Conservation (phyloP, 2,888 invertebrate genomes). For the Hypsopygia costalis region DNA sequence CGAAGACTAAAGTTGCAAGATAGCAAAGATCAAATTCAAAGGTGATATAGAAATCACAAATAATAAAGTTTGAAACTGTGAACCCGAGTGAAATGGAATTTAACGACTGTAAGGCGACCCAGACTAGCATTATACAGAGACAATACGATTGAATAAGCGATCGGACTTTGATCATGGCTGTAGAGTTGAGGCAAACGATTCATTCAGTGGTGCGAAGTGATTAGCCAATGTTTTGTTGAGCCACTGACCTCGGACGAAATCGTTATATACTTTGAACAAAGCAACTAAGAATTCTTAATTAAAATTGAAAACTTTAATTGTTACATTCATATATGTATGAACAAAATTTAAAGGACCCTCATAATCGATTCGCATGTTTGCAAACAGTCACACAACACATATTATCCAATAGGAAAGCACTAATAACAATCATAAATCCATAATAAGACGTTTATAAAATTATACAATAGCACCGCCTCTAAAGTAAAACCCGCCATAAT, state of each 20-base stretch:
- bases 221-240: slow-evolving; percentile 64
- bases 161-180: slow-evolving; percentile 21
- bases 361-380: too few species aligned
- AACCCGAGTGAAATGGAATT: too few species aligned
- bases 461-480: slow-evolving; percentile 22
- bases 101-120: too few species aligned
- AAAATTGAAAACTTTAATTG: slow-evolving; percentile 13
- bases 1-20: too few species aligned
- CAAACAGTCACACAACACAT: slow-evolving; percentile 12
- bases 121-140: background rate
- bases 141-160: slow-evolving; percentile 12
- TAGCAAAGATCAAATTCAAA: too few species aligned
- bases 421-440: background rate
- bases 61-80: too few species aligned
- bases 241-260: slow-evolving; percentile 65
- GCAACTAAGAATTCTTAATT: slow-evolving; percentile 38
- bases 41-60: too few species aligned
- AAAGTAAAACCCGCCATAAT: slow-evolving; percentile 62
- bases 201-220: slow-evolving; percentile 49
- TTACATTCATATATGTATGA: too few species aligned
- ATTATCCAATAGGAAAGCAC: slow-evolving; percentile 1
- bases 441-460: background rate
- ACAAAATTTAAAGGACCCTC: too few species aligned
- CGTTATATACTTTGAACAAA: slow-evolving; percentile 67
- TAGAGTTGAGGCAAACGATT: slow-evolving; percentile 29